These are phyloP conservation scores for Halcyon malimbica DNA, from an alignment of 2,113 vertebrate species.

Conservation along the genomic window DNA sequence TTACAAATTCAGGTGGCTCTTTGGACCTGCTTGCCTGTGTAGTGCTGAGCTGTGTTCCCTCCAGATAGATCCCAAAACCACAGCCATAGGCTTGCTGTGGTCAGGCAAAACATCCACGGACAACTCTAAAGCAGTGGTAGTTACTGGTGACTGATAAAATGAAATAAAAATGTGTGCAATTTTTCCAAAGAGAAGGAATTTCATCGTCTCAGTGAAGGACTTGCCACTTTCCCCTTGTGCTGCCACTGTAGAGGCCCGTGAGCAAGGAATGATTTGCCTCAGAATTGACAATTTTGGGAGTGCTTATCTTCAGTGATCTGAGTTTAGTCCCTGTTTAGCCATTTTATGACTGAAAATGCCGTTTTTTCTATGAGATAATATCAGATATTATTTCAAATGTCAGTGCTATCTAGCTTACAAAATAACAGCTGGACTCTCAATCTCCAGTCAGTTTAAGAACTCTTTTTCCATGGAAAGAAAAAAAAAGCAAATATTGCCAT, in stretches of 20 bases:
- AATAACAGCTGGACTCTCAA: not conserved
- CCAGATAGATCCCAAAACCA: not conserved
- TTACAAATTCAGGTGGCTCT: not conserved
- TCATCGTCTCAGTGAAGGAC: not conserved
- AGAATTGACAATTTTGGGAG: not conserved
- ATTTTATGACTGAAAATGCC: not conserved
- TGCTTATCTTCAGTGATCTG: not conserved
- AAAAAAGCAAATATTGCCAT: not conserved
- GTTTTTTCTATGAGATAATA: not conserved
- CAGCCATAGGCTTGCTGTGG: not conserved
- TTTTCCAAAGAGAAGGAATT: not conserved
- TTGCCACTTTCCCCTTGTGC: not conserved
- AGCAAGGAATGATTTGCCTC: not conserved
- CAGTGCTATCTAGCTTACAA: not conserved
- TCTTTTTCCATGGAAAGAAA: not conserved
- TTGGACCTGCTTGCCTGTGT: not conserved
- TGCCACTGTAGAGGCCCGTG: not conserved
- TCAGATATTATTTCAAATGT: not conserved
- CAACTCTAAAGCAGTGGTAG: not conserved
- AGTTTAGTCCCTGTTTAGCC: not conserved
- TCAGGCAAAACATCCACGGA: not conserved
- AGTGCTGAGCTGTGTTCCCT: not conserved
- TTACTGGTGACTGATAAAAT: not conserved
- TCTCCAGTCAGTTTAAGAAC: not conserved
- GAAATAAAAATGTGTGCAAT: not conserved